A percentile compares a stretch with the other conserved stretches of the same genome.
phyloP scores from a whole-genome alignment of 2,888 invertebrate genomes.

The Zele albiditarsus region DNA sequence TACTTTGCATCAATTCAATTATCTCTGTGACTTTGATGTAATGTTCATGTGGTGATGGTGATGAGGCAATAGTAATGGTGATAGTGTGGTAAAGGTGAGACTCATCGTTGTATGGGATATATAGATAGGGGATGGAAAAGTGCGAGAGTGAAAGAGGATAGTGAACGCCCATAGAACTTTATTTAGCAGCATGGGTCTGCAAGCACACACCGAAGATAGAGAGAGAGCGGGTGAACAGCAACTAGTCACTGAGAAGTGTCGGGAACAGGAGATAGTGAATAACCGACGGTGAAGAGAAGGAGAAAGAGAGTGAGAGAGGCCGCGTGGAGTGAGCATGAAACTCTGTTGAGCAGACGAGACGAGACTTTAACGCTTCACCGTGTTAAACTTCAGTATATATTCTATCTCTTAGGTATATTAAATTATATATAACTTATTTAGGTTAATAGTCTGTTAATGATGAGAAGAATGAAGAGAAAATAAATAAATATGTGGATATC shows the following conservation, averaged over 20 bases:
- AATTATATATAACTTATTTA: slow-evolving; percentile 13
- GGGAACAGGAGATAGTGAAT: neutral
- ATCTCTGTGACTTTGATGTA: neutral
- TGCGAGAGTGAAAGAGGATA: neutral
- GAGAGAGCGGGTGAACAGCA: slow-evolving; percentile 4
- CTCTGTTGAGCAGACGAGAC: slow-evolving; percentile 10
- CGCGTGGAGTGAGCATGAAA: slow-evolving; percentile 19
- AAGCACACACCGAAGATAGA: slow-evolving; percentile 22
- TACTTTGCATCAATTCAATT: neutral
- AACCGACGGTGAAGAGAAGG: neutral
- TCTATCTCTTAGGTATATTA: neutral
- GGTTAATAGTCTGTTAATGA: neutral
- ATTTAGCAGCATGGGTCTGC: slow-evolving; percentile 23
- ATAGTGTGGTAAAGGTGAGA: neutral
- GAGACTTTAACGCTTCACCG: slow-evolving; percentile 13
- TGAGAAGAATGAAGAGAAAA: neutral
- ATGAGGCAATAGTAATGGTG: neutral
- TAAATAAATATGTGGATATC: neutral
- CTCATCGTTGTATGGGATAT: neutral
- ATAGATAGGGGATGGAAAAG: neutral
- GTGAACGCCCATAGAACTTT: slow-evolving; percentile 24
- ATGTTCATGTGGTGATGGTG: neutral
- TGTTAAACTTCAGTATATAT: slow-evolving; percentile 13
- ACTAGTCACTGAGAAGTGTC: slow-evolving; percentile 24
- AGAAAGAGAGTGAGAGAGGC: neutral